A percentile compares a stretch with the other conserved stretches of the same genome.
Conservation (phyloP, 1,140 invertebrate species). For the Hyles euphorbiae region DNA sequence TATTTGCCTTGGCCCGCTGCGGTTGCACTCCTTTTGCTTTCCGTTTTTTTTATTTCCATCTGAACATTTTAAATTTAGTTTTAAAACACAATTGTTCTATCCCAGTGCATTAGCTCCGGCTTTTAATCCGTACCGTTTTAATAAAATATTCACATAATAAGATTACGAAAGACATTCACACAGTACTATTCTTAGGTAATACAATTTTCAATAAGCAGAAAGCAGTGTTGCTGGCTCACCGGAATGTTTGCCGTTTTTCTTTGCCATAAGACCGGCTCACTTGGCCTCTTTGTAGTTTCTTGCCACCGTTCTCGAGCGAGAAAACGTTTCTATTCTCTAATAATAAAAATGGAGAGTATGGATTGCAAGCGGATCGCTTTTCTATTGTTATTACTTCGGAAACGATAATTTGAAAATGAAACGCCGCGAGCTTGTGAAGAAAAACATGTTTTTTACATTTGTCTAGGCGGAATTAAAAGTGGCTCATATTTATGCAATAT, state of each 20-base stretch:
- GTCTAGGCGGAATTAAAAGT: too few relatives aligned
- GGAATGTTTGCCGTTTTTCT: conserved; percentile 11
- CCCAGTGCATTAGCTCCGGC: neutral
- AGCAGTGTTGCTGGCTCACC: conserved; percentile 5
- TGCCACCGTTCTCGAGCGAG: conserved; percentile 3
- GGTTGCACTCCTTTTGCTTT: conserved; percentile 25
- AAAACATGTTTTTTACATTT: too few relatives aligned
- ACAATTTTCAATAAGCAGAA: conserved; percentile 9
- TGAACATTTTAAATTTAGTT: conserved; percentile 6
- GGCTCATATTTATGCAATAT: too few relatives aligned
- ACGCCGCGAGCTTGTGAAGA: too few relatives aligned
- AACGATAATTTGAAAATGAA: too few relatives aligned
- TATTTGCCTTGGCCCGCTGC: conserved; percentile 23
- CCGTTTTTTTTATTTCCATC: conserved; percentile 25
- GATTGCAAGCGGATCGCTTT: neutral
- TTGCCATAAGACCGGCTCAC: conserved; percentile 5
- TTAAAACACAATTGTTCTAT: neutral
- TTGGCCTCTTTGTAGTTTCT: conserved; percentile 9
- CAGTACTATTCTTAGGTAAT: conserved; percentile 2
- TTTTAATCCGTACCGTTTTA: too few relatives aligned
- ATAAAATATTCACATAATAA: too few relatives aligned
- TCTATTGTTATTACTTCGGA: neutral
- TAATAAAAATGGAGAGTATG: conserved; percentile 1
- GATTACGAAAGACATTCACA: too few relatives aligned
- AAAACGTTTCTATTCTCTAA: conserved; percentile 7